A percentile compares a stretch with the other conserved stretches of the same genome.
Conservation (phyloP, 2,113 vertebrate species). For the Corvus hawaiiensis region DNA sequence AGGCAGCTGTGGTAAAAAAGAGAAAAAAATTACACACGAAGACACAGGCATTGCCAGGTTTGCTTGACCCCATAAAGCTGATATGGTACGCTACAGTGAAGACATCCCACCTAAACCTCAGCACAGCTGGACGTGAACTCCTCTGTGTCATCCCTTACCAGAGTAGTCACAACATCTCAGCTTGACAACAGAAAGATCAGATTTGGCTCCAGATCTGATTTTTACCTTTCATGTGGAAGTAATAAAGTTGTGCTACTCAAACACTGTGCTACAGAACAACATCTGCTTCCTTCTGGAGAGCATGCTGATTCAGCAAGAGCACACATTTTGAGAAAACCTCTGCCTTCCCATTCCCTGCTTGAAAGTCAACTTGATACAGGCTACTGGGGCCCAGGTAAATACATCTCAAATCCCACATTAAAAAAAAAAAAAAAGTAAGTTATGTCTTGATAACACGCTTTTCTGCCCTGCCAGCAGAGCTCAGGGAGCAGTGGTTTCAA, state of each 20-base stretch:
- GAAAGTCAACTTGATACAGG: neutral
- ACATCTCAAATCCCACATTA: neutral
- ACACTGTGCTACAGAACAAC: neutral
- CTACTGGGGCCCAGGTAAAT: neutral
- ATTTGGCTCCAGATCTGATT: neutral
- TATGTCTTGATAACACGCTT: neutral
- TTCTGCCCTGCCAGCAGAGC: neutral
- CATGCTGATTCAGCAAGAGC: neutral
- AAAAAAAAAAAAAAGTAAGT: neutral
- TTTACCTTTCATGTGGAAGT: neutral
- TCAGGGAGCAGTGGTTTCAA: neutral
- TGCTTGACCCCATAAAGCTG: neutral
- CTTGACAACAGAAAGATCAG: neutral
- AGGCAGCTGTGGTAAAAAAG: neutral
- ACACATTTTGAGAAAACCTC: neutral
- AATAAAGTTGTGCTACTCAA: neutral
- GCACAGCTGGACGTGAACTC: neutral
- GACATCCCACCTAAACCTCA: neutral
- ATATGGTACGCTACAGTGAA: neutral
- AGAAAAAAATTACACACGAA: neutral
- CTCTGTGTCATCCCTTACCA: neutral
- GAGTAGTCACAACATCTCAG: neutral
- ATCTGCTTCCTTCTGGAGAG: accelerated
- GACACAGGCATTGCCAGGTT: neutral
- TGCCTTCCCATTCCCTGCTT: neutral